Percentiles rank a stretch among this genome's conserved stretches.
Evolutionary conservation across 1,140 invertebrate genomes (phyloP).

Genomic region (Homalodisca vitripennis): DNA sequence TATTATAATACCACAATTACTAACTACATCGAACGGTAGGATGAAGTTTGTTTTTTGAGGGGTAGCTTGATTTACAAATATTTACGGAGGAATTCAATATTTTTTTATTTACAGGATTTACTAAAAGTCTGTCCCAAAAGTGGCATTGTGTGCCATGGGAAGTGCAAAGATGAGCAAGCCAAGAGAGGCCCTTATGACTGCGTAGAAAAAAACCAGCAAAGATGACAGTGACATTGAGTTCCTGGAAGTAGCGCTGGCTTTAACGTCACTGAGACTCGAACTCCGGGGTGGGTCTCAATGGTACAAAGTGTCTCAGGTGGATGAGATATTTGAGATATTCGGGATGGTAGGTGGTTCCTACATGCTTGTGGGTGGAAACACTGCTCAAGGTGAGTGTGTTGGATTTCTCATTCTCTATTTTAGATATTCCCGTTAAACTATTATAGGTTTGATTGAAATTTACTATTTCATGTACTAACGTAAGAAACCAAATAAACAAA

Average conservation of each 20-base stretch:
- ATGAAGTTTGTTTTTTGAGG: too few species aligned
- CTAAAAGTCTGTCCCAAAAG: not conserved
- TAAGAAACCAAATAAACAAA: too few species aligned
- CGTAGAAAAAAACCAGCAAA: not conserved
- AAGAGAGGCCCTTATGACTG: not conserved
- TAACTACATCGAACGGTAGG: too few species aligned
- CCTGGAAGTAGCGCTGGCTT: constrained; percentile 20
- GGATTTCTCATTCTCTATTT: too few species aligned
- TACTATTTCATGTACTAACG: too few species aligned
- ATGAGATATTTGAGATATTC: constrained; percentile 38
- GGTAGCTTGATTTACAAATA: too few species aligned
- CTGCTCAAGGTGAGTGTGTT: constrained; percentile 61
- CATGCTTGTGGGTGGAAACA: constrained; percentile 64
- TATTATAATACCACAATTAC: too few species aligned
- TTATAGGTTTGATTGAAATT: too few species aligned
- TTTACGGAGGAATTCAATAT: too few species aligned
- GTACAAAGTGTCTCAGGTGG: constrained; percentile 28
- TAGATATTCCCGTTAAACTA: too few species aligned
- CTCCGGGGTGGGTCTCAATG: constrained; percentile 30
- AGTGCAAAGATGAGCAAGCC: not conserved
- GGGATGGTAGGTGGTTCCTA: constrained; percentile 48
- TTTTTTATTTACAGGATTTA: constrained; percentile 1
- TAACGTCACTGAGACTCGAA: not conserved
- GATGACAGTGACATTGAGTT: constrained; percentile 10
- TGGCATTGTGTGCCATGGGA: not conserved